Conservation (phyloP, 1,140 invertebrate genomes). For the Drosophila ficusphila region DNA sequence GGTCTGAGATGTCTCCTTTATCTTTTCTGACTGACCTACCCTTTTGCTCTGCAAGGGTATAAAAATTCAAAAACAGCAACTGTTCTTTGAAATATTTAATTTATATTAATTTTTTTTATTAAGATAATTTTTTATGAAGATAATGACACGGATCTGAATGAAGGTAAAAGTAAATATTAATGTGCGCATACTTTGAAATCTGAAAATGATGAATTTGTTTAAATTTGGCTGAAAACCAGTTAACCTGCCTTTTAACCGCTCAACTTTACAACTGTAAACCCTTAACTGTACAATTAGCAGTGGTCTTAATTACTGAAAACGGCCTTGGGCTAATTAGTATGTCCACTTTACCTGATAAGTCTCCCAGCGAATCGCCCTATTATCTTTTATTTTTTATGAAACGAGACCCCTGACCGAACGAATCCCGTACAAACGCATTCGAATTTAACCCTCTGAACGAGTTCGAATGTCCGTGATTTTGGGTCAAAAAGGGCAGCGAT, state of each 20-base stretch:
- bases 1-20: no score
- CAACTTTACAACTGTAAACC: no score
- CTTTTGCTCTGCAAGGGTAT: no score
- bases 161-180: no score
- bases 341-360: constrained; percentile 64
- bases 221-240: neutral
- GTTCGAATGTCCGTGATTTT: constrained; percentile 26
- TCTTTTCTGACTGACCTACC: no score
- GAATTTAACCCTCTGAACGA: constrained; percentile 24
- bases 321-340: constrained; percentile 64
- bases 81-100: no score
- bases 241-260: neutral
- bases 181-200: no score
- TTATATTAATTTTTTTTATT: no score
- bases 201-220: no score
- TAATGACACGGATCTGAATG: no score
- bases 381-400: constrained; percentile 61
- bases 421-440: constrained; percentile 25
- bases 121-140: no score
- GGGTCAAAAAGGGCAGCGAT: constrained; percentile 47
- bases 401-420: constrained; percentile 3
- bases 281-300: constrained; percentile 75
- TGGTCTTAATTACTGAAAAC: constrained; percentile 65
- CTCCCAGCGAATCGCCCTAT: constrained; percentile 1
- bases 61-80: no score